These are phyloP conservation scores for Sinocyclocheilus anophthalmus DNA, from an alignment of 2,113 vertebrate species.

Conservation along the genomic window DNA sequence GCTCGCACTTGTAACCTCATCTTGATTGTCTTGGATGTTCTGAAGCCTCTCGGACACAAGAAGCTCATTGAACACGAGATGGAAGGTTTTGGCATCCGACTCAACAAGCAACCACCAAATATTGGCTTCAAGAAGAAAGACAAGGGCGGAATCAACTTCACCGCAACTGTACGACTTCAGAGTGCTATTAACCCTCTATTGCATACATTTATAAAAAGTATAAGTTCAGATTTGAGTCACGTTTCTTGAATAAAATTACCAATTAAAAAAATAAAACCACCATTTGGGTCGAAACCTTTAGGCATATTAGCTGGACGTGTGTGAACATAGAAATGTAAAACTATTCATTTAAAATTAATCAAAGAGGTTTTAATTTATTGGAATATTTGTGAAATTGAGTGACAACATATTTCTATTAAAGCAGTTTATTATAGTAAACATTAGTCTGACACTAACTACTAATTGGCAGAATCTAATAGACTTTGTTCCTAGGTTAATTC, in stretches of 20 bases:
- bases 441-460: neutral
- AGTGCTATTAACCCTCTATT: neutral
- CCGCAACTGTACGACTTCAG: constrained; percentile 82
- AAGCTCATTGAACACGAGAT: constrained; percentile 97
- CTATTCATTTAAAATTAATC: neutral
- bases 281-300: no score
- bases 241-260: neutral
- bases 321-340: no score
- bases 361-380: neutral
- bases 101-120: constrained; percentile 95
- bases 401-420: neutral
- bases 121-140: constrained; percentile 99
- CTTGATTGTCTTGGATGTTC: constrained; percentile 94
- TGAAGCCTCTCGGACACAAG: constrained; percentile 96
- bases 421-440: neutral
- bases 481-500: neutral
- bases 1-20: constrained; percentile 98
- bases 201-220: neutral
- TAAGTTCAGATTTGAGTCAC: neutral
- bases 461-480: neutral
- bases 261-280: no score
- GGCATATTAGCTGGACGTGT: no score
- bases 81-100: constrained; percentile 96
- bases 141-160: constrained; percentile 99
- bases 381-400: neutral